These are phyloP conservation scores for Lycopodina hypogea DNA, from an alignment of 37 sponge, comb jelly and placozoan genomes.

Conservation along the genomic window DNA sequence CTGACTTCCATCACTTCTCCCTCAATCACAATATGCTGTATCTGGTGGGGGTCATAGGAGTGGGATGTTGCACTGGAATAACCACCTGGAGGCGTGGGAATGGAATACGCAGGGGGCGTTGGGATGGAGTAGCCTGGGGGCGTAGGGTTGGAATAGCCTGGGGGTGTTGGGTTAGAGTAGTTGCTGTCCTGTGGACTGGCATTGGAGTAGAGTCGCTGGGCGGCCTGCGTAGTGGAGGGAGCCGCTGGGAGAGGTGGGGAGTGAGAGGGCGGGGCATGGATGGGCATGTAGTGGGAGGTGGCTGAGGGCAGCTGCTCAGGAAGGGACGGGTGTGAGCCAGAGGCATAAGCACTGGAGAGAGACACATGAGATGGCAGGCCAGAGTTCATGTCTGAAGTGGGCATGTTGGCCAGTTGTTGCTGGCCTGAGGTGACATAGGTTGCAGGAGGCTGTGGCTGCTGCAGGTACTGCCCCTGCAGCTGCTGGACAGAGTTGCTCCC, in stretches of 20 bases:
- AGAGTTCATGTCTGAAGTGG: conserved; percentile 1
- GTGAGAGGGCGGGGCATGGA: conserved; percentile 4
- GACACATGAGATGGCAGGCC: background rate
- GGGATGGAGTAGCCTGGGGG: background rate
- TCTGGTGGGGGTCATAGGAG: background rate
- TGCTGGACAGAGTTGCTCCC: too few relatives aligned
- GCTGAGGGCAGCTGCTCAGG: background rate
- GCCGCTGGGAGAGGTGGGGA: background rate
- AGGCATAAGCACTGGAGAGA: background rate
- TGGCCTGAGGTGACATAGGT: background rate
- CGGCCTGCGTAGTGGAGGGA: background rate
- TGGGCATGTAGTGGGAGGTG: background rate
- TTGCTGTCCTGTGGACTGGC: background rate
- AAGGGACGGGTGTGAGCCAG: background rate
- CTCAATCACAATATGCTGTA: background rate
- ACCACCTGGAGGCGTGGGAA: background rate
- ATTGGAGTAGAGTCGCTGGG: background rate
- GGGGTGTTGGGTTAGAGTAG: background rate
- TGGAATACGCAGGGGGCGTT: background rate
- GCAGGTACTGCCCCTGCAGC: too few relatives aligned
- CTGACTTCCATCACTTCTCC: background rate
- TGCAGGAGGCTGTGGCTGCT: background rate
- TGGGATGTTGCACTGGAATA: background rate
- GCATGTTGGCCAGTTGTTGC: background rate
- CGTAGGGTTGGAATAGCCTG: background rate